Base-by-base conservation (phyloP, 1,140 invertebrate species). In the Drosophila insularis region DNA sequence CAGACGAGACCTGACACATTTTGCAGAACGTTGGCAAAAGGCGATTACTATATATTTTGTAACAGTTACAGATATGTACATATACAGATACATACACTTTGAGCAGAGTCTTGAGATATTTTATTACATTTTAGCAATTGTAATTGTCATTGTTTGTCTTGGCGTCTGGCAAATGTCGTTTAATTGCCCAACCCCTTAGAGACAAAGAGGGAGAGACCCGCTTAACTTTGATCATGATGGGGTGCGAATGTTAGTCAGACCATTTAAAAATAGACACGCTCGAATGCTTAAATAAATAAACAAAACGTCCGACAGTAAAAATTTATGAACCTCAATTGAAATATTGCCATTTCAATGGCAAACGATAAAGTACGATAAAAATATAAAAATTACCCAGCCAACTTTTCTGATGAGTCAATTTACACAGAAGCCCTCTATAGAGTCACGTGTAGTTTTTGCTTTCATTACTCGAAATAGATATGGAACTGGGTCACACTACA, bases 91-190 rank as follows among this genome's bases (percentile, higher is more conserved):
- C 81, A 86, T 10, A 46, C 19, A 19, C 19, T 21, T 50, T 2
- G 10, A 37, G 43, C 17, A 19, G 17, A 50, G 43, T 50, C 43
- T 50, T 50, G 55, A 37, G 55, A 58, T 58, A 58, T 58, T 86
- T 86, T 86, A 86, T 86, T 86, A 79, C 82, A 82, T 67, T 89
- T 82, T 58, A 79, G 82, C 79, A 86, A 86, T 86, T 87, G 84
- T 82, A 82, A 86, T 80, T 87, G 82, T 86, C 79, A 80, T 82
- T 87, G 82, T 86, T 86, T 87, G 79, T 87, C 79, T 79, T 81
- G 81, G 68, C 75, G 82, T 87, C 81, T 85, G 81, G 81, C 68
- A 71, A 86, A 75, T 86, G 82, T 87, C 79, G 63, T 89, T 89
- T 87, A 86, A 86, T 86, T 82, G 84, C 84, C 82, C 69, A 27